Evolutionary conservation across 1,140 invertebrate species (phyloP), one percentile per base, ranked within the genome.

Genomic region (Bombus confusus): DNA sequence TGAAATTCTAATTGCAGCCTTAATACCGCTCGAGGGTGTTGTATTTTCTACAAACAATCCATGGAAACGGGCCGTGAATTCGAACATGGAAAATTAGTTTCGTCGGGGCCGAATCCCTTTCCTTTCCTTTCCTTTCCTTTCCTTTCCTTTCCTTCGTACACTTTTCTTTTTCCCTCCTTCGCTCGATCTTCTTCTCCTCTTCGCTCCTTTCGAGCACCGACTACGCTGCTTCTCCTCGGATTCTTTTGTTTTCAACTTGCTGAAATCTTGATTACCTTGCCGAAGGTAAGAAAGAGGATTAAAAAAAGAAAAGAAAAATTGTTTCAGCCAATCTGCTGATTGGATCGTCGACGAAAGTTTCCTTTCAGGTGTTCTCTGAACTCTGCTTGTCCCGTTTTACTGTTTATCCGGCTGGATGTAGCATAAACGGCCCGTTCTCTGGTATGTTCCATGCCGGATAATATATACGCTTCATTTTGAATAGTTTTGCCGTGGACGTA

Each of bases 201-300:
- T 5, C 22, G 31, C 4, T 9, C 13, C 25, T n/a, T 13, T 12
- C 10, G 34, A 9, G 28, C 9, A 13, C 66, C 59, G 76, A 71
- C 74, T 72, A 3, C 41, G 31, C 25, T 4, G 47, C 31, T 47
- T 18, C 28, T 79, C 34, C 18, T 28, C 28, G 28, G 43, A 68
- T 75, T 72, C 76, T 72, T 80, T 80, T 84, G 76, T 84, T 84
- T 80, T 72, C 39, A 80, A 84, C 66, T 84, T 80, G 41, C 52
- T 80, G 76, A 84, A 84, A 84, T 84, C 83, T 84, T 84, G 76
- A 84, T 84, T 84, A 72, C 83, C 68, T 64, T 47, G 25, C 76
- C 66, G 15, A 31, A 47, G 41, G 13, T 13, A 25, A 43, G 10
- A n/a, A 52, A 52, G 37, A 31, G 8, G 31, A 52, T 52, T 22